Evolutionary conservation across 1,140 invertebrate species (phyloP).

Genomic region (Globodera ellingtonae): DNA sequence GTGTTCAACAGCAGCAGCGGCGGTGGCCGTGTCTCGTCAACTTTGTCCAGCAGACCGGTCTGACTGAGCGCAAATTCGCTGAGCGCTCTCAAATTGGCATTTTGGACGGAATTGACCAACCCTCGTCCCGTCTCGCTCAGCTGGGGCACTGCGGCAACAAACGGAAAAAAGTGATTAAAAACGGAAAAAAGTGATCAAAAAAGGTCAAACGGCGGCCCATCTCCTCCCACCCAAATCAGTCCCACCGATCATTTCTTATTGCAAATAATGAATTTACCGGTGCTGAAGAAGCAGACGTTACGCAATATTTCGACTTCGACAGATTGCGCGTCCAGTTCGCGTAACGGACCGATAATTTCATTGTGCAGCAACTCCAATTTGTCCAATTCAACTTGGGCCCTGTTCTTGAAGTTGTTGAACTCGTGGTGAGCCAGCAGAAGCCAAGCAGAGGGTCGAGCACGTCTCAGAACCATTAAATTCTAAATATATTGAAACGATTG

Average conservation of each 20-base stretch:
- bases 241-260: too few relatives aligned
- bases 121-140: background rate
- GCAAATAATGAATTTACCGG: slow-evolving; percentile 1
- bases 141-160: slow-evolving; percentile 6
- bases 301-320: slow-evolving; percentile 10
- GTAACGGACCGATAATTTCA: slow-evolving; percentile 21
- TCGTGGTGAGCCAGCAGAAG: slow-evolving; percentile 14
- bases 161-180: background rate
- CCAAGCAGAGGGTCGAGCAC: slow-evolving; percentile 16
- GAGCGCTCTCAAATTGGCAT: slow-evolving; percentile 2
- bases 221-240: too few relatives aligned
- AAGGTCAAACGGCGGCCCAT: too few relatives aligned
- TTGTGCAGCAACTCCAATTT: slow-evolving; percentile 8
- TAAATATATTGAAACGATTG: background rate
- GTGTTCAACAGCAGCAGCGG: background rate
- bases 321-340: background rate
- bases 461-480: slow-evolving; percentile 18
- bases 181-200: too few relatives aligned
- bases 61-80: slow-evolving; percentile 16
- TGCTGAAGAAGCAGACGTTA: slow-evolving; percentile 18
- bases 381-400: background rate
- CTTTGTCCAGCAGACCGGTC: background rate
- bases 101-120: slow-evolving; percentile 2
- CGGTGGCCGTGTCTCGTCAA: too few relatives aligned
- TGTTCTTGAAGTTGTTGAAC: background rate